A percentile compares a stretch with the other conserved stretches of the same genome.
Conservation (phyloP, 2,888 invertebrate species). For the Caenorhabditis zanzibari region DNA sequence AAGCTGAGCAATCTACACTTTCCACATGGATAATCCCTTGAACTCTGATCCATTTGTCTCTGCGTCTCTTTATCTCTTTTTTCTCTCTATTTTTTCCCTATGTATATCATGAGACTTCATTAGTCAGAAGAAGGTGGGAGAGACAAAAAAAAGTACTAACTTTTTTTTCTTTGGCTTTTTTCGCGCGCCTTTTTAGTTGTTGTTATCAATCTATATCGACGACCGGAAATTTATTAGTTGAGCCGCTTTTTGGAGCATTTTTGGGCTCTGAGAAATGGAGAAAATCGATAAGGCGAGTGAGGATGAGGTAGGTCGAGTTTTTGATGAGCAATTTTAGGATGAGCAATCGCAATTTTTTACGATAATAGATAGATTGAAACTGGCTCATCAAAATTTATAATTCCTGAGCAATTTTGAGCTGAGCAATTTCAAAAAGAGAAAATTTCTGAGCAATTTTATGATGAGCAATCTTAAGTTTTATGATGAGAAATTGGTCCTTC, state of each 20-base stretch:
- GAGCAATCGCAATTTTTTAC: no score
- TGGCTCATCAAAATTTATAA: no score
- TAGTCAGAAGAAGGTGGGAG: slow-evolving; percentile 6
- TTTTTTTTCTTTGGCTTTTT: neutral
- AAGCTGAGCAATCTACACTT: neutral
- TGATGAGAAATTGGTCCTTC: no score
- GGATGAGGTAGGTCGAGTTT: no score
- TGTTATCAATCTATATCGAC: neutral
- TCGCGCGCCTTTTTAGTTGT: neutral
- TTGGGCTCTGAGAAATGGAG: neutral
- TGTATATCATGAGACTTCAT: slow-evolving; percentile 4
- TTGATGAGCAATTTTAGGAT: no score
- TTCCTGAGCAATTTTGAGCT: neutral
- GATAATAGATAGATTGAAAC: no score
- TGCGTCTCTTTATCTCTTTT: slow-evolving; percentile 13
- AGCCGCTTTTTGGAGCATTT: neutral
- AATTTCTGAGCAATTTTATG: no score
- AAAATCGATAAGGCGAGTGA: no score
- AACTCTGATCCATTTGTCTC: slow-evolving; percentile 4
- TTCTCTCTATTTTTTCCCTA: neutral
- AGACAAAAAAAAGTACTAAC: neutral
- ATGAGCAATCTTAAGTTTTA: no score
- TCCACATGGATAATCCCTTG: neutral
- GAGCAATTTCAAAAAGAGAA: neutral
- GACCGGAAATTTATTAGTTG: neutral